phyloP scores from a whole-genome alignment of 2,888 invertebrate species.

The Amphipoea lucens region DNA sequence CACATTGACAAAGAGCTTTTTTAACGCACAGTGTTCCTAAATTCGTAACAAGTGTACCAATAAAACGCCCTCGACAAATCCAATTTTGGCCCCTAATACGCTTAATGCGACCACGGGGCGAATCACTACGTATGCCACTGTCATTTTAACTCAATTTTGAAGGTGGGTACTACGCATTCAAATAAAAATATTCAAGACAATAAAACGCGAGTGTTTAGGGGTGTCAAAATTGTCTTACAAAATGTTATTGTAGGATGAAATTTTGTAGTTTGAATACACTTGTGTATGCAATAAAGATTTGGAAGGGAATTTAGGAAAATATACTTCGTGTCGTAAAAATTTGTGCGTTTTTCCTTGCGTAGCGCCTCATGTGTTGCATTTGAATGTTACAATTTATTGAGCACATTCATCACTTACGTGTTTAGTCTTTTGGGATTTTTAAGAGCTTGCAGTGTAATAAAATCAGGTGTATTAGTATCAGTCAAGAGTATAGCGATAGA shows the following conservation, averaged over 20 bases:
- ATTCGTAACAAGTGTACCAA: slow-evolving; percentile 90
- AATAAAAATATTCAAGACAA: slow-evolving; percentile 87
- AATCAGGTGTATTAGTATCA: slow-evolving; percentile 41
- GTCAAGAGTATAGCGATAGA: not conserved
- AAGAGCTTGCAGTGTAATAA: slow-evolving; percentile 26
- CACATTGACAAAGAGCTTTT: slow-evolving; percentile 78
- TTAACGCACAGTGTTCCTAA: slow-evolving; percentile 81
- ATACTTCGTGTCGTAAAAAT: slow-evolving; percentile 68
- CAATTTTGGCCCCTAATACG: slow-evolving; percentile 89
- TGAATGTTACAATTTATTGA: slow-evolving; percentile 57
- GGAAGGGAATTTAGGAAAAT: slow-evolving; percentile 77
- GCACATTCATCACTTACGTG: slow-evolving; percentile 56
- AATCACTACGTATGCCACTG: slow-evolving; percentile 90
- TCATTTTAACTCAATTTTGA: slow-evolving; percentile 90
- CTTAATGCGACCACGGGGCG: slow-evolving; percentile 89
- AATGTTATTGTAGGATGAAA: slow-evolving; percentile 79
- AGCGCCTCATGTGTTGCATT: slow-evolving; percentile 63
- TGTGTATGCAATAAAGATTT: slow-evolving; percentile 85
- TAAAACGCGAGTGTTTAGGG: slow-evolving; percentile 86
- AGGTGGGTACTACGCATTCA: slow-evolving; percentile 78
- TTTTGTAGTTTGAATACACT: slow-evolving; percentile 82
- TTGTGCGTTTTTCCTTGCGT: slow-evolving; percentile 59
- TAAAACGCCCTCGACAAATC: slow-evolving; percentile 88
- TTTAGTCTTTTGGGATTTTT: slow-evolving; percentile 30
- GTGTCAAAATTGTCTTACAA: slow-evolving; percentile 83